Evolutionary conservation across 2,888 invertebrate genomes (phyloP).

Genomic region (Hylaea fasciaria): DNA sequence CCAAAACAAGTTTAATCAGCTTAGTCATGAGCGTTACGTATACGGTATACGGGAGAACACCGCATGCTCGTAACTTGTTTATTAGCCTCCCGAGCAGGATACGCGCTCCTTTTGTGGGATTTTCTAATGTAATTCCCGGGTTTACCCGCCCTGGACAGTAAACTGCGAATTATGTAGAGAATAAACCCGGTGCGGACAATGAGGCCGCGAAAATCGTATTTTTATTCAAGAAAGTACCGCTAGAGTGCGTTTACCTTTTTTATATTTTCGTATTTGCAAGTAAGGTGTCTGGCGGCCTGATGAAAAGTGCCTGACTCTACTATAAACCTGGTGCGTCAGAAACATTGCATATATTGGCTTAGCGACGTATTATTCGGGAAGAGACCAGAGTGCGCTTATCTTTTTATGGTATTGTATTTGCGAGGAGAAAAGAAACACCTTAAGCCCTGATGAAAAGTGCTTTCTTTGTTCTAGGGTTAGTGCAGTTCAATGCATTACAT

Average conservation of each 20-base stretch:
- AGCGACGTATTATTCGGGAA: neutral
- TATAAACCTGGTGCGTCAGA: neutral
- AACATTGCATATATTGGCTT: neutral
- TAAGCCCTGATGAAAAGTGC: too few species aligned
- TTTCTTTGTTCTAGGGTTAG: too few species aligned
- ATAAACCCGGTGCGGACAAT: constrained; percentile 29
- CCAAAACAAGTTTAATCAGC: constrained; percentile 24
- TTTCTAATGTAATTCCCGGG: constrained; percentile 35
- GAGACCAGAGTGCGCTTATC: neutral
- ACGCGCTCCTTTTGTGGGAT: constrained; percentile 30
- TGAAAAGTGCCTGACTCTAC: constrained; percentile 11
- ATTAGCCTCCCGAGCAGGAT: constrained; percentile 21
- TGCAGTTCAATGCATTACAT: too few species aligned
- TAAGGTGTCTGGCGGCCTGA: constrained; percentile 2
- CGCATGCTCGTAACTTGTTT: constrained; percentile 32
- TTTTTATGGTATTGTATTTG: neutral
- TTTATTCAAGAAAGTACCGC: constrained; percentile 28
- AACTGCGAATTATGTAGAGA: constrained; percentile 33
- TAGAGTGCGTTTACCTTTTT: constrained; percentile 14
- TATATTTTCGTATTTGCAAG: constrained; percentile 16
- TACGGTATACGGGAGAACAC: constrained; percentile 18
- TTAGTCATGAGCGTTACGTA: constrained; percentile 8
- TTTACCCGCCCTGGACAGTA: constrained; percentile 31
- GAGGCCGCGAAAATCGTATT: constrained; percentile 30
- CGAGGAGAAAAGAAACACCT: too few species aligned